Base-by-base conservation (phyloP, 2,797 vertebrate genomes). In the Dipus sagitta region DNA sequence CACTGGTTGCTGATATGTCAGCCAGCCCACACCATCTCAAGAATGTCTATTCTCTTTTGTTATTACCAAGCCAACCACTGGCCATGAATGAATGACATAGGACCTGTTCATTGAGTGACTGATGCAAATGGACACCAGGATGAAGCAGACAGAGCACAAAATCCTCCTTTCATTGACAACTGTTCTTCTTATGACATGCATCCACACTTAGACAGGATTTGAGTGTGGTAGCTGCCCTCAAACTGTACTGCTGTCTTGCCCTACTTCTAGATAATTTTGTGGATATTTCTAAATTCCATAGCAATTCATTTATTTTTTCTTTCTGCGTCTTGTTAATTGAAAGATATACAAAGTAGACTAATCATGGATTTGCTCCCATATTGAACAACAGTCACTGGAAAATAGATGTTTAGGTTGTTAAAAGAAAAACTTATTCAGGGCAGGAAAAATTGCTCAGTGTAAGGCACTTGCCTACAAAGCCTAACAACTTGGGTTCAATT, bases 1-100 rank as follows among this genome's bases (percentile, higher is more conserved):
- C 72, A 70, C 74, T 93, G 94, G 96, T 93, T 84, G 86, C 92
- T 88, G 86, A 64, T 74, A 91, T 74, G 64, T 91, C 91, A 90
- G 24, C 83, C n/a, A 92, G 78, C 76, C 90, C 93, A 92, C 80
- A 3, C 60, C 94, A 88, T 75, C 79, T 93, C 70, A 94, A 62
- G 88, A 95, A 95, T 12, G 17, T 95, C 60, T 76, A 32, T 70
- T 94, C 83, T 96, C 68, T 86, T 86, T 78, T 88, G 91, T 85
- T 95, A 90, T 86, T 94, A 75, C 75, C 24, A 6, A 67, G 92
- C 90, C 86, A 94, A 76, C 64, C 92, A 74, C 60, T 52, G 82
- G 79, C 87, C 79, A 38, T 77, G 70, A 90, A 38, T 77, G 70
- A 90, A 38, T 38, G 38, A 38, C 90, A 0, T 85, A 32, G 75